Evolutionary conservation across 1,140 invertebrate genomes (phyloP), one percentile per base, ranked within the genome.

Genomic region (Vanessa atalanta): DNA sequence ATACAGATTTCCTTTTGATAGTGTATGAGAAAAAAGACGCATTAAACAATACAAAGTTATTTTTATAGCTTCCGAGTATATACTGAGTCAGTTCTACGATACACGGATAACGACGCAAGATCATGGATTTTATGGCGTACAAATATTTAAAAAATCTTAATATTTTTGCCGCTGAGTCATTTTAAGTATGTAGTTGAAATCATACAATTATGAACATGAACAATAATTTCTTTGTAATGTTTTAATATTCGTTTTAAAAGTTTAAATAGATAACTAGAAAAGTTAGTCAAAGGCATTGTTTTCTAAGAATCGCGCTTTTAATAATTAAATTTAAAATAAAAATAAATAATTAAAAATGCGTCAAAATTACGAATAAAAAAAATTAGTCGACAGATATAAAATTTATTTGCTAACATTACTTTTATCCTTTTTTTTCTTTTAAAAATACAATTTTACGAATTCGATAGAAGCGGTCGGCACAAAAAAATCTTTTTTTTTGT

Each of bases 31-130:
- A 64, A 71, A 53, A 47, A 65, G 60, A 70, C 37, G 23, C 70
- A 71, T 65, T 43, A 70, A 61, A 37, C 11, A 37, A 61, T 61
- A 50, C 47, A 70, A 63, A 65, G 61, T 55, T 0, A 47, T 26
- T 47, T 65, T 65, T 47, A 71, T 63, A 53, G 61, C 61, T 71
- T 71, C 70, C 61, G 47, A 71, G 61, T 65, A 71, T 3, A 31
- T 50, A 50, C 13, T 65, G 60, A 65, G 20, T 74, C 66, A 14
- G 4, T 69, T 69, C 47, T 64, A 65, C 14, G 60, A 53, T 64
- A 55, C 51, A 43, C 55, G 47, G 16, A 65, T 57, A 74, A 74
- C 37, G 48, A 67, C 63, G 26, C 23, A 15, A 69, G 66, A 74
- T 69, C 20, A 65, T 64, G 26, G 47, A 69, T 47, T 55, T 11